Percentiles rank a stretch among this genome's conserved stretches.
phyloP scores from a whole-genome alignment of 2,113 vertebrate genomes.

The Hippocampus zosterae region DNA sequence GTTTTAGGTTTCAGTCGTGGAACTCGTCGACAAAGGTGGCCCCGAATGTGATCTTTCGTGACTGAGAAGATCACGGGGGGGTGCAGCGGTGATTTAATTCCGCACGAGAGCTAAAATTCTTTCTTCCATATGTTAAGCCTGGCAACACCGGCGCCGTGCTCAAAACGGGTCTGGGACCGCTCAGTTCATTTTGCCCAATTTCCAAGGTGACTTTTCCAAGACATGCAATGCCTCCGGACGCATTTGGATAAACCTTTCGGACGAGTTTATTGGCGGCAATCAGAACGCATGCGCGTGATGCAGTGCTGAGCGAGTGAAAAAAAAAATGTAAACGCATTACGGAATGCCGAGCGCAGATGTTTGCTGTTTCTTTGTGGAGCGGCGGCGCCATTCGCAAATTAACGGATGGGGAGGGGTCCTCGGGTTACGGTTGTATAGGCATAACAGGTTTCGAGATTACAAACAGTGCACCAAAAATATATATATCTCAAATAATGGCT shows the following conservation, averaged over 20 bases:
- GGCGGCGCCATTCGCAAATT: not conserved
- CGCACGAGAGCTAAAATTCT: not conserved
- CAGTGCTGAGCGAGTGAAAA: constrained; percentile 4
- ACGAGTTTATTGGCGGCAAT: not conserved
- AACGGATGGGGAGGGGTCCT: not conserved
- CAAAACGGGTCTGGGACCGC: not conserved
- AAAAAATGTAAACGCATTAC: constrained; percentile 10
- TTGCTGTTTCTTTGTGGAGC: not conserved
- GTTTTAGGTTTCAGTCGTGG: not conserved
- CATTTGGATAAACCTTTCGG: not conserved
- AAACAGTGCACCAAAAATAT: no score
- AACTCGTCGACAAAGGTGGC: not conserved
- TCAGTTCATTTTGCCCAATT: constrained; percentile 3
- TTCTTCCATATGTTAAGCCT: constrained; percentile 7
- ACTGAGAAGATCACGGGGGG: not conserved
- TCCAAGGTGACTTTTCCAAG: not conserved
- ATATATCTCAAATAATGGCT: no score
- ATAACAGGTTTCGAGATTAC: no score
- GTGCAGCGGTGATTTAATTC: not conserved
- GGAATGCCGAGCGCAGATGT: not conserved
- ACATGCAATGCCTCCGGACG: not conserved
- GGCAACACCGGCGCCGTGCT: not conserved
- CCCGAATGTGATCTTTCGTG: not conserved
- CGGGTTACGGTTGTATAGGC: no score
- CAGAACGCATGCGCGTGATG: not conserved